These are phyloP conservation scores for Trisateles emortualis DNA, from an alignment of 2,888 invertebrate genomes.

Conservation along the genomic window DNA sequence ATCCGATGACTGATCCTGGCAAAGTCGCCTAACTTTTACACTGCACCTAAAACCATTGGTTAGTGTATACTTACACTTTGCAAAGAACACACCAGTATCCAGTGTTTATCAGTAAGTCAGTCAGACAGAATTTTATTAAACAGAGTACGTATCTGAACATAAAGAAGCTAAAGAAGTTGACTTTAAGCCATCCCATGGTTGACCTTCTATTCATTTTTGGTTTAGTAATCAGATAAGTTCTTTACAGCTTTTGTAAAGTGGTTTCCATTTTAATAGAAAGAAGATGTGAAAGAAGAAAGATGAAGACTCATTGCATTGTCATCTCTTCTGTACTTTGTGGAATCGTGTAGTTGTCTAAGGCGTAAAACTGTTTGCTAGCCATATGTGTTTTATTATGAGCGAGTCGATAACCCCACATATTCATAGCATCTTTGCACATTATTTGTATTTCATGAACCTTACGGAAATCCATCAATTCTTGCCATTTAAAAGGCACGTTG, in stretches of 20 bases:
- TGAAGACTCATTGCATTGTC: background rate
- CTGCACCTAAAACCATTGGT: too few relatives aligned
- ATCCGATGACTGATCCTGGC: too few relatives aligned
- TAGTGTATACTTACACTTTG: too few relatives aligned
- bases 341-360: background rate
- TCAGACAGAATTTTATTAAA: constrained; percentile 89
- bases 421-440: constrained; percentile 2
- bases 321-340: too few relatives aligned
- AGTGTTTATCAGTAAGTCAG: too few relatives aligned
- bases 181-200: constrained; percentile 42
- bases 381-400: background rate
- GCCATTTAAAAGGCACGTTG: constrained; percentile 95
- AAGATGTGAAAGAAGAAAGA: background rate
- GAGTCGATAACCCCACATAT: background rate
- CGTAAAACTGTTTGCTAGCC: background rate
- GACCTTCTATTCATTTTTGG: constrained; percentile 23
- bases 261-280: background rate
- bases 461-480: constrained; percentile 90
- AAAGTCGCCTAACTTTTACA: too few relatives aligned
- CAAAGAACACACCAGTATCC: too few relatives aligned
- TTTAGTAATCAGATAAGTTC: constrained; percentile 5
- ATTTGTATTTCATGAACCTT: background rate
- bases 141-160: constrained; percentile 88
- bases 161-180: constrained; percentile 73
- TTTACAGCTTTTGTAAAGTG: background rate